phyloP scores from a whole-genome alignment of 2,888 invertebrate species.

The Chalcis sispes region DNA sequence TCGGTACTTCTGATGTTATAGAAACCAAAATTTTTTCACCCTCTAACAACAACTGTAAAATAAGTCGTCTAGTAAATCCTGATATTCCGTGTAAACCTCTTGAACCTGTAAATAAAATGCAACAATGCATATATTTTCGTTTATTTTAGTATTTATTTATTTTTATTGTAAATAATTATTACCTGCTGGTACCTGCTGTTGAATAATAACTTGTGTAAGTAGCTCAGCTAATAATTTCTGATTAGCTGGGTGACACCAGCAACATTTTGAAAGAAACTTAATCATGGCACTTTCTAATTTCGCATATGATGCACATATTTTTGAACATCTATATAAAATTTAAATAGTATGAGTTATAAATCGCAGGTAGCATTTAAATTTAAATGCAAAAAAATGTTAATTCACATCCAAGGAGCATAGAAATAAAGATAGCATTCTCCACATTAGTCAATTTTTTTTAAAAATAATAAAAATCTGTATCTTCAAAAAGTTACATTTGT shows the following conservation, averaged over 20 bases:
- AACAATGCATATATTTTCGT: not conserved
- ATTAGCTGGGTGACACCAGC: conserved; percentile 89
- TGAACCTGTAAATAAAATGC: conserved; percentile 66
- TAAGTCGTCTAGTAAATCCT: conserved; percentile 91
- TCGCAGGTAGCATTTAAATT: not conserved
- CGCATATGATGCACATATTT: conserved; percentile 70
- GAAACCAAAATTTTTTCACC: conserved; percentile 90
- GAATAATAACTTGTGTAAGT: conserved; percentile 85
- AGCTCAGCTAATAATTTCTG: conserved; percentile 89
- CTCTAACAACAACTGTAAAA: conserved; percentile 90
- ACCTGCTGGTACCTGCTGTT: conserved; percentile 77
- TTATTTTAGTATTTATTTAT: conserved; percentile 1
- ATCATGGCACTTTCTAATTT: conserved; percentile 86
- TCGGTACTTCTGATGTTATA: conserved; percentile 77
- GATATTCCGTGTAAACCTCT: conserved; percentile 82
- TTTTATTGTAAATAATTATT: conserved; percentile 45
- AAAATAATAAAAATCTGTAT: too few relatives aligned
- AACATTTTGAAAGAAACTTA: conserved; percentile 88
- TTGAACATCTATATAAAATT: conserved; percentile 63
- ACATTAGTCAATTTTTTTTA: too few relatives aligned
- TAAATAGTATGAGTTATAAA: conserved; percentile 11
- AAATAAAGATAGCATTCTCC: too few relatives aligned
- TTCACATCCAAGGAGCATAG: too few relatives aligned
- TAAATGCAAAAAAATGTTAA: not conserved
- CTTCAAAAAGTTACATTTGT: not conserved